Conservation (phyloP, 2,113 vertebrate species). For the Xyrauchen texanus region DNA sequence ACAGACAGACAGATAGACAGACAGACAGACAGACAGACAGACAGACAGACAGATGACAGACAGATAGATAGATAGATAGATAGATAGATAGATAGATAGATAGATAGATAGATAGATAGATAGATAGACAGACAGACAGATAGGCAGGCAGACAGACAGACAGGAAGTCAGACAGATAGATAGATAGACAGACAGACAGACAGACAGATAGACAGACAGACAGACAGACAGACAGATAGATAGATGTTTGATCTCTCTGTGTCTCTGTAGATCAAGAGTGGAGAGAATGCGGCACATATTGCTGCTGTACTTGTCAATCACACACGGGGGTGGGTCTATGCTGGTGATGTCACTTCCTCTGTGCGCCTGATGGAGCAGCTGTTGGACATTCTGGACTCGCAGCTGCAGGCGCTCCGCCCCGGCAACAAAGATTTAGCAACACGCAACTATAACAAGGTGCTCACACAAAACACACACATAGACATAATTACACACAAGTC, state of each 20-base stretch:
- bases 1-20: not conserved
- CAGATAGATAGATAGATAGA: not conserved
- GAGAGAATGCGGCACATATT: constrained; percentile 93
- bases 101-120: not conserved
- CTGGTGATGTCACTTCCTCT: constrained; percentile 91
- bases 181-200: not conserved
- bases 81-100: not conserved
- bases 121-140: not conserved
- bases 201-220: not conserved
- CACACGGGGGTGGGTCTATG: constrained; percentile 88
- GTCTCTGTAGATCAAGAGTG: constrained; percentile 86
- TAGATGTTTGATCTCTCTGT: not conserved
- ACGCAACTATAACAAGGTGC: constrained; percentile 93
- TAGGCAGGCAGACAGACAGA: too few relatives aligned
- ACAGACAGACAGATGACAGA: too few relatives aligned
- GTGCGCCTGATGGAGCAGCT: constrained; percentile 91
- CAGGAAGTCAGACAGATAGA: constrained; percentile 1
- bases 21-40: not conserved
- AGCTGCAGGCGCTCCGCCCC: constrained; percentile 89
- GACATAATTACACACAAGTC: not conserved
- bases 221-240: not conserved
- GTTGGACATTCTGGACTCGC: constrained; percentile 90
- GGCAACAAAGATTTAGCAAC: constrained; percentile 88
- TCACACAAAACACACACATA: not conserved
- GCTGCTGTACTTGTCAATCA: constrained; percentile 88